A percentile compares a stretch with the other conserved stretches of the same genome.
These are phyloP conservation scores for Pelvicachromis taeniatus DNA, from an alignment of 2,113 vertebrate species.

Conservation along the genomic window DNA sequence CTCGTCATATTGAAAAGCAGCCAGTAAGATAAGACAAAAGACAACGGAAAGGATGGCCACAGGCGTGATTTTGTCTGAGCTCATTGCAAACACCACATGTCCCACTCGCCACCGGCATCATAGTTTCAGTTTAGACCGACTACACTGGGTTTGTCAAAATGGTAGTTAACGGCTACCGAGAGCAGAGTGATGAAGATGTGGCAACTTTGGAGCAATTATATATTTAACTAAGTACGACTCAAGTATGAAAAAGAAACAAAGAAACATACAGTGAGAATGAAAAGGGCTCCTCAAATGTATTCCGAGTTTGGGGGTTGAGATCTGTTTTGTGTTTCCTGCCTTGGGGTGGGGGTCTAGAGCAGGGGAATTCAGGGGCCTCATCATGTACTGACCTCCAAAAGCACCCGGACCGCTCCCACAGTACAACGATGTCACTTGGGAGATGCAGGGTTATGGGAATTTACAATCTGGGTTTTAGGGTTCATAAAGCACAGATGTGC, in stretches of 20 bases:
- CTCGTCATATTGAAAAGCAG: not conserved
- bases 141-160: too few species aligned
- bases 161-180: not conserved
- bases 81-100: not conserved
- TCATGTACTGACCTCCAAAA: slow-evolving; percentile 28
- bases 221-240: not conserved
- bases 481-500: slow-evolving; percentile 36
- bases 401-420: slow-evolving; percentile 9
- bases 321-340: slow-evolving; percentile 59
- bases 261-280: not conserved
- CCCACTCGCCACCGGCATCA: not conserved
- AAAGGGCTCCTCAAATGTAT: not conserved
- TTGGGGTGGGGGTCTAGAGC: slow-evolving; percentile 9
- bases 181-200: not conserved
- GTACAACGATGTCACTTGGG: slow-evolving; percentile 37
- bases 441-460: slow-evolving; percentile 36
- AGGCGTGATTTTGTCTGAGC: not conserved
- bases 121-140: not conserved
- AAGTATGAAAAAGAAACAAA: not conserved
- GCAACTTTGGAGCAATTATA: not conserved
- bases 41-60: not conserved
- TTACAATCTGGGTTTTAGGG: slow-evolving; percentile 39
- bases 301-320: slow-evolving; percentile 34
- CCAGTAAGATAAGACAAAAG: not conserved
- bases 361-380: slow-evolving; percentile 36